A percentile compares a stretch with the other conserved stretches of the same genome.
Evolutionary conservation across 2,888 invertebrate genomes (phyloP).

Genomic region (Sialis fuliginosa): DNA sequence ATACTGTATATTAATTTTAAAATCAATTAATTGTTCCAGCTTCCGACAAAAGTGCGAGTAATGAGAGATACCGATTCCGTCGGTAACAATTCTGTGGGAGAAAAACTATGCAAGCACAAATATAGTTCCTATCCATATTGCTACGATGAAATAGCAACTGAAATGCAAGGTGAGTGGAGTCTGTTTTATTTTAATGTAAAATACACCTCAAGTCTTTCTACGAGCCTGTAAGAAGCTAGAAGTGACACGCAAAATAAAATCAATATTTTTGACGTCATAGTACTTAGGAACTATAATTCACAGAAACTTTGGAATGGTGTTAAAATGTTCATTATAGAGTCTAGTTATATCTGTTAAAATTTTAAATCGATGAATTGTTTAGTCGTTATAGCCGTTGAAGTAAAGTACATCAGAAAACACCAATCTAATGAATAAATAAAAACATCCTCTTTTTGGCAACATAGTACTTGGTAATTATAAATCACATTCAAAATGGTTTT

Average conservation of each 20-base stretch:
- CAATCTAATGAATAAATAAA: too few relatives aligned
- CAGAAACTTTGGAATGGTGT: not conserved
- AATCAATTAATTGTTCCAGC: constrained; percentile 17
- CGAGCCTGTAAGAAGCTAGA: not conserved
- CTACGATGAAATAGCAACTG: constrained; percentile 67
- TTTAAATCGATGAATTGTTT: too few relatives aligned
- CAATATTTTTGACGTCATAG: not conserved
- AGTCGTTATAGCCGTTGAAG: too few relatives aligned
- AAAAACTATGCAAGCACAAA: constrained; percentile 70
- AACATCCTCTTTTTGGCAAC: too few relatives aligned
- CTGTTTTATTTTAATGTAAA: not conserved
- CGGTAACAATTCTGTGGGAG: constrained; percentile 27
- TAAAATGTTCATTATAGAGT: too few relatives aligned
- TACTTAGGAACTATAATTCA: not conserved
- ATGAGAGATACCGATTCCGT: constrained; percentile 46
- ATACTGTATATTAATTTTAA: not conserved
- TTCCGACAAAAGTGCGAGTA: constrained; percentile 52
- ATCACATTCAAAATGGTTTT: too few relatives aligned
- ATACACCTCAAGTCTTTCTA: not conserved
- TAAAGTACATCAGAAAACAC: too few relatives aligned
- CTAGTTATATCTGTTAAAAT: too few relatives aligned
- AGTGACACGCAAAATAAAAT: not conserved
- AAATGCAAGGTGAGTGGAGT: constrained; percentile 32
- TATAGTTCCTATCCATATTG: constrained; percentile 81
- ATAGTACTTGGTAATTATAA: too few relatives aligned